A percentile compares a stretch with the other conserved stretches of the same genome.
Evolutionary conservation across 2,113 vertebrate genomes (phyloP).

Genomic region (Thunnus maccoyii): DNA sequence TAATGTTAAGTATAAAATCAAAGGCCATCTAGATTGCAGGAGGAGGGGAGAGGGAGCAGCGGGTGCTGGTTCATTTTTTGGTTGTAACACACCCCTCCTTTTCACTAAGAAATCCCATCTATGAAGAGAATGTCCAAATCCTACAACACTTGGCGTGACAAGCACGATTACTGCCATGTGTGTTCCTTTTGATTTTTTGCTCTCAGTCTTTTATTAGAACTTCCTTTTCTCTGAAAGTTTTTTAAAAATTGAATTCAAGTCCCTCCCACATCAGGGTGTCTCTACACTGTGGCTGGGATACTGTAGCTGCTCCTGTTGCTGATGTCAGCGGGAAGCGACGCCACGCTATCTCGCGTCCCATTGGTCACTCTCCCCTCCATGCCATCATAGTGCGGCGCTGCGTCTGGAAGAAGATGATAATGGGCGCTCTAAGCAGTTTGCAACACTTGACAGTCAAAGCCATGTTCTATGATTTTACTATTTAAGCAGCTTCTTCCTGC

Average conservation of each 20-base stretch:
- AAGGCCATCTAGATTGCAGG: constrained; percentile 49
- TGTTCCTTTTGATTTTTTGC: constrained; percentile 1
- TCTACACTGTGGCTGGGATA: constrained; percentile 79
- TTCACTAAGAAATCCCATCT: constrained; percentile 4
- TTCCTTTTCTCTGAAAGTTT: constrained; percentile 12
- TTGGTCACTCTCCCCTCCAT: constrained; percentile 79
- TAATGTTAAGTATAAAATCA: constrained; percentile 23
- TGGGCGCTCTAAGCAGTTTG: constrained; percentile 65
- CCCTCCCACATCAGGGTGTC: constrained; percentile 48
- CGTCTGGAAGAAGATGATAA: constrained; percentile 84
- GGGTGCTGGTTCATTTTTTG: constrained; percentile 35
- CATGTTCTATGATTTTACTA: neutral
- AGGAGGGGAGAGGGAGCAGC: constrained; percentile 79
- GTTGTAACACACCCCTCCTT: constrained; percentile 10
- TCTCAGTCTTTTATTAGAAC: constrained; percentile 26
- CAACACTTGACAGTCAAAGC: constrained; percentile 42
- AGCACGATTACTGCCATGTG: constrained; percentile 3
- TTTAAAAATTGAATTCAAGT: constrained; percentile 5
- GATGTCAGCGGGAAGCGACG: constrained; percentile 72
- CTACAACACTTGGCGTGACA: neutral
- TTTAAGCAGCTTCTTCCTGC: constrained; percentile 1
- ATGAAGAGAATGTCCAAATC: constrained; percentile 3
- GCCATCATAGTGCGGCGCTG: constrained; percentile 75
- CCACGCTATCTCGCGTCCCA: constrained; percentile 75
- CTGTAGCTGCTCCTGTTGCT: constrained; percentile 82